A percentile compares a stretch with the other conserved stretches of the same genome.
Conservation (phyloP, 2,888 invertebrate species). For the Diloba caeruleocephala region DNA sequence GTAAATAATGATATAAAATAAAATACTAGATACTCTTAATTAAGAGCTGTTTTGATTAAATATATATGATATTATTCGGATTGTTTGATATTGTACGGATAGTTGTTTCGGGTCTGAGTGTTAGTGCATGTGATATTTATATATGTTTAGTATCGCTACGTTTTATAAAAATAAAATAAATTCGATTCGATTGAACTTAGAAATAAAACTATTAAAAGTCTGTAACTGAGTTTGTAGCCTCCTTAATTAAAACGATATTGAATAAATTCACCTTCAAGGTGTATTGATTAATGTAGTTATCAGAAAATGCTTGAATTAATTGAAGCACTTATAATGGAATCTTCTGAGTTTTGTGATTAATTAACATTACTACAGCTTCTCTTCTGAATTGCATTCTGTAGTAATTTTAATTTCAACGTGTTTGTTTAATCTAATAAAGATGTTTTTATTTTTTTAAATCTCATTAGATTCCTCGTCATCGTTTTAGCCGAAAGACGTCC, state of each 20-base stretch:
- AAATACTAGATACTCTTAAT: no score
- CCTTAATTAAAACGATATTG: constrained; percentile 41
- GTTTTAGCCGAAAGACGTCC: no score
- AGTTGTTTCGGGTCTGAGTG: no score
- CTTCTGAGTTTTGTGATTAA: constrained; percentile 1
- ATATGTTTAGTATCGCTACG: no score
- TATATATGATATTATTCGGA: no score
- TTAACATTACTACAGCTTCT: background rate
- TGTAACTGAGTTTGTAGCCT: constrained; percentile 22
- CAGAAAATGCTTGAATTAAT: constrained; percentile 28
- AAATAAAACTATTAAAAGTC: constrained; percentile 15
- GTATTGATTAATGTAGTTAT: constrained; percentile 43
- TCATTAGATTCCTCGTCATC: no score
- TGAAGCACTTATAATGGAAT: constrained; percentile 11
- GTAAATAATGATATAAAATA: no score
- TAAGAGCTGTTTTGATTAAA: no score
- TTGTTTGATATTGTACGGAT: no score
- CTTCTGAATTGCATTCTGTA: background rate
- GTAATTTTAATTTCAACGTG: background rate
- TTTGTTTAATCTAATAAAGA: no score
- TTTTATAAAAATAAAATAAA: background rate
- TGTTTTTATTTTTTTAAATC: no score
- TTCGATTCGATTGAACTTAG: background rate
- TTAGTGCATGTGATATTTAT: no score
- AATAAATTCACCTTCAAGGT: constrained; percentile 22